Percentiles rank a stretch among this genome's conserved stretches.
phyloP scores from a whole-genome alignment of 2,888 invertebrate genomes.

The Entomobrya multifasciata region DNA sequence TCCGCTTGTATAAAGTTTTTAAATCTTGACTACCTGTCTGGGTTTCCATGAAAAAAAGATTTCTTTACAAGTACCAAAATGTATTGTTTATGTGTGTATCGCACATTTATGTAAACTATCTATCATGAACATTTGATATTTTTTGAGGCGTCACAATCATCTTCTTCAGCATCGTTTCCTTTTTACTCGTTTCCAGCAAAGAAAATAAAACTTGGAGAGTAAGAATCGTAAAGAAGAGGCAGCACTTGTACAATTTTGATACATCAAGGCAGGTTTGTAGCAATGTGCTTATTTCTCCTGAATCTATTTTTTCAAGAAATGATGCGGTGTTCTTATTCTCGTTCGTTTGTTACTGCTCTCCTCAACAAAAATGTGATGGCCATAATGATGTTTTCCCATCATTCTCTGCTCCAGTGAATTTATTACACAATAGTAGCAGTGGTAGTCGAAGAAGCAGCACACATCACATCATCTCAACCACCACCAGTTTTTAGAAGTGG shows the following conservation, averaged over 20 bases:
- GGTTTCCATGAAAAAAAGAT: too few relatives aligned
- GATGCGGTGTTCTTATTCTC: background rate
- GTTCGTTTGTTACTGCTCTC: constrained; percentile 4
- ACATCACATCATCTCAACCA: constrained; percentile 11
- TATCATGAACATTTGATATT: background rate
- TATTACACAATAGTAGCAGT: constrained; percentile 67
- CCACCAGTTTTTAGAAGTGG: background rate
- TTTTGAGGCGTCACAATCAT: background rate
- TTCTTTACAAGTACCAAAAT: too few relatives aligned
- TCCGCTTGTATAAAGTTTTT: too few relatives aligned
- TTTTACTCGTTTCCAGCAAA: constrained; percentile 17
- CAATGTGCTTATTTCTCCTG: background rate
- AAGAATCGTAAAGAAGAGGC: background rate
- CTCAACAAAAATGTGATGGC: constrained; percentile 60
- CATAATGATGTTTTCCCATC: constrained; percentile 73
- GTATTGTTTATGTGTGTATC: too few relatives aligned
- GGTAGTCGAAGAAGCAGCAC: too few relatives aligned
- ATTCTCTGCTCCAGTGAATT: constrained; percentile 74
- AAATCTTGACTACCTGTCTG: too few relatives aligned
- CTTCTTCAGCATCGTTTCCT: background rate
- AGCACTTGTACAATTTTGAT: background rate
- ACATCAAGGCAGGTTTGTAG: background rate
- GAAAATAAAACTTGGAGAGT: constrained; percentile 10
- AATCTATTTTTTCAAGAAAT: too few relatives aligned
- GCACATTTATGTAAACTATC: too few relatives aligned